A percentile compares a stretch with the other conserved stretches of the same genome.
Conservation (phyloP, 2,888 invertebrate species). For the Chaitophorus viminalis region DNA sequence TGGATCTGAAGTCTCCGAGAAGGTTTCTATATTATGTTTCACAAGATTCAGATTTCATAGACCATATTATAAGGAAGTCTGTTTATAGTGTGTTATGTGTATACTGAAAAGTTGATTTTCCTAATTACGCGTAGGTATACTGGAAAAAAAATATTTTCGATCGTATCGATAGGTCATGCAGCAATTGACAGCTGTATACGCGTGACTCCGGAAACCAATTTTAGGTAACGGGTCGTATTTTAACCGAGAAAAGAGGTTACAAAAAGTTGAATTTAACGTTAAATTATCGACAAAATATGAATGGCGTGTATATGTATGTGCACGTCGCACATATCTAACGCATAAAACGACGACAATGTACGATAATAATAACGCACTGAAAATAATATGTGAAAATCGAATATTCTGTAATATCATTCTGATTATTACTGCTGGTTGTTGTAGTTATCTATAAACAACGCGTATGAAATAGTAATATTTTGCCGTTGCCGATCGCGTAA, state of each 20-base stretch:
- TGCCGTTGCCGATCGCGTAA: background rate
- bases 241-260: background rate
- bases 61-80: background rate
- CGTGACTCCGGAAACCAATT: background rate
- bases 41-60: constrained; percentile 7
- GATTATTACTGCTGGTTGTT: background rate
- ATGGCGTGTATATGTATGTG: background rate
- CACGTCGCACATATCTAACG: background rate
- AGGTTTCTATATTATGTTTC: constrained; percentile 50
- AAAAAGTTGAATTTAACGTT: background rate
- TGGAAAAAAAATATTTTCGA: background rate
- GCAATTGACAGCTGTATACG: background rate
- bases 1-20: constrained; percentile 9
- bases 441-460: background rate
- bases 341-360: background rate
- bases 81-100: background rate
- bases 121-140: background rate
- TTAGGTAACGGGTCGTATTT: background rate
- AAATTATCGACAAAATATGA: background rate
- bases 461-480: background rate
- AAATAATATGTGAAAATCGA: background rate
- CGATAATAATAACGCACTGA: background rate
- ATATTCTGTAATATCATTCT: background rate
- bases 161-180: background rate
- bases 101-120: background rate